phyloP scores from a whole-genome alignment of 2,113 vertebrate species.

The Eurystomus gularis region DNA sequence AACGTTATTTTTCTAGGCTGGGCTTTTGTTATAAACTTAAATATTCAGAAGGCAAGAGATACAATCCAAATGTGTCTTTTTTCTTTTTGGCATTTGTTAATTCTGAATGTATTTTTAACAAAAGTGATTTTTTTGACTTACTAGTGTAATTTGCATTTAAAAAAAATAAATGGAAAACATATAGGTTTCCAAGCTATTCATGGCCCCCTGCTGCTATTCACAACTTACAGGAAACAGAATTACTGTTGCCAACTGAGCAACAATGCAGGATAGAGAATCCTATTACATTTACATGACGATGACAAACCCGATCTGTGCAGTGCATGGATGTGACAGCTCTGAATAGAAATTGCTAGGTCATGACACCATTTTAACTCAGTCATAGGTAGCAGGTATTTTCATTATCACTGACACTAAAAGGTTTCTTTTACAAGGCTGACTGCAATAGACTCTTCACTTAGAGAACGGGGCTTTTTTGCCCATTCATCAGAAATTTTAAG shows the following conservation, averaged over 20 bases:
- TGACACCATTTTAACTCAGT: slow-evolving; percentile 62
- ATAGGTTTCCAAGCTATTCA: slow-evolving; percentile 74
- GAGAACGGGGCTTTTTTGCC: background rate
- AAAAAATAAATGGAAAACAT: slow-evolving; percentile 81
- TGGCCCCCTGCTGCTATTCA: slow-evolving; percentile 46
- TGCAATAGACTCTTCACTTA: slow-evolving; percentile 39
- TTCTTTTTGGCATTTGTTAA: slow-evolving; percentile 76
- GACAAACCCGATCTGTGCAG: background rate
- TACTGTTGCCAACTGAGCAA: slow-evolving; percentile 28
- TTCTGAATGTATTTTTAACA: slow-evolving; percentile 87
- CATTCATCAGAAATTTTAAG: slow-evolving; percentile 54
- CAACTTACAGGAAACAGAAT: background rate
- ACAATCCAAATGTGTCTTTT: slow-evolving; percentile 76
- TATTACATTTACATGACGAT: slow-evolving; percentile 54
- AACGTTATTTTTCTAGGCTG: slow-evolving; percentile 87
- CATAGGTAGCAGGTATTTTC: slow-evolving; percentile 50
- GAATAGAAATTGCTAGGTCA: slow-evolving; percentile 64
- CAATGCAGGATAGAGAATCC: slow-evolving; percentile 38
- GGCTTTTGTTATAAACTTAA: slow-evolving; percentile 82
- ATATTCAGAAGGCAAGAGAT: slow-evolving; percentile 80
- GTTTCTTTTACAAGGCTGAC: slow-evolving; percentile 41
- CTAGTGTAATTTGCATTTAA: slow-evolving; percentile 85
- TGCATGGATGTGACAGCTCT: slow-evolving; percentile 26
- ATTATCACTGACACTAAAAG: slow-evolving; percentile 61
- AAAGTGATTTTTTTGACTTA: slow-evolving; percentile 83